Base-by-base conservation (phyloP, 2,888 invertebrate genomes). In the Stenchaetothrips biformis region DNA sequence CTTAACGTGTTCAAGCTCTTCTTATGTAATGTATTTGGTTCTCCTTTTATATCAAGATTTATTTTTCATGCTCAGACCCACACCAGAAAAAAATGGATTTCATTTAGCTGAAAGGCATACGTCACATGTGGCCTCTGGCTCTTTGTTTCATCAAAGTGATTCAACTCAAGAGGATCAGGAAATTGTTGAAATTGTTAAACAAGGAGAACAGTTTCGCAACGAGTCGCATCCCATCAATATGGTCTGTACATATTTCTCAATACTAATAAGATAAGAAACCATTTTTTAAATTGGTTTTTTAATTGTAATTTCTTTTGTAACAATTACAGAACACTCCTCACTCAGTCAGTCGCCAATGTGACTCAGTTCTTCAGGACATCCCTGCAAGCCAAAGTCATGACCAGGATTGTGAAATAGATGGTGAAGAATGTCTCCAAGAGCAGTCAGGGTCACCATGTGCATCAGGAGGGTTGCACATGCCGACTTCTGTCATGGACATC, bases 401-500 rank as follows among this genome's bases (percentile, higher is more conserved):
- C 47, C 77, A 80, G 78, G 82, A 81, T 77, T 83, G 83, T 81
- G 83, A 83, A 21, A 87, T 87, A 81, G 84, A 85, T 77, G 82
- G 83, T 79, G 84, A 84, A 80, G 84, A 84, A 77, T 85, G 85
- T 79, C 83, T 82, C n/a, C 83, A 84, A 59, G 84, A 84, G 53
- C 80, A 81, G 80, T 83, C 82, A 67, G 88, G 89, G 13, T 89
- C 88, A 8, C 88, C 89, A 25, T 91, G 91, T 84, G 88, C 89
- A 3, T 88, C 88, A 7, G 91, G 90, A 37, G 91, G 91, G 1
- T 86, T 91, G 53, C 91, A 91, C 84, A 90, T 91, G 89, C 90
- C 67, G 11, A 74, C 21, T 21, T 74, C 67, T 74, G 67, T 74
- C 1, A 74, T 74, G 81, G 89, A 89, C 82, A 89, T 91, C 83